Conservation (phyloP, 1,140 invertebrate species). For the Leguminivora glycinivorella region DNA sequence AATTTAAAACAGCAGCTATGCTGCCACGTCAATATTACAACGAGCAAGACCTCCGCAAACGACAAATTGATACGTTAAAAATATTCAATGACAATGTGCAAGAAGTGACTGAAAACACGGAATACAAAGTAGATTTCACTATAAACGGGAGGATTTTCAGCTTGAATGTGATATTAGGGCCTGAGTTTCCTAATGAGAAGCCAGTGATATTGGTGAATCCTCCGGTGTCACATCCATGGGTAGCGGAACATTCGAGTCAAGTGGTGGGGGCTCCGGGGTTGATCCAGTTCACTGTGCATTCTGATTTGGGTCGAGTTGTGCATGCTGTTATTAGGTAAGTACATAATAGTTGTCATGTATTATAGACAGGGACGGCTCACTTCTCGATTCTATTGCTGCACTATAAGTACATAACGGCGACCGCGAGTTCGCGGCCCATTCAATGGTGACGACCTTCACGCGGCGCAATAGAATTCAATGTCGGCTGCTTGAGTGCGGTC, state of each 20-base stretch:
- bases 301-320: conserved; percentile 87
- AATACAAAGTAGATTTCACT: conserved; percentile 85
- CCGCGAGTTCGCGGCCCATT: no score
- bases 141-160: conserved; percentile 82
- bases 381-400: no score
- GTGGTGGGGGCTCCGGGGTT: conserved; percentile 85
- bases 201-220: conserved; percentile 85
- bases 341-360: no score
- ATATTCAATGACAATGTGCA: conserved; percentile 86
- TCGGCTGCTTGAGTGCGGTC: no score
- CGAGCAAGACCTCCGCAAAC: conserved; percentile 75
- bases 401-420: no score
- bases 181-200: conserved; percentile 87
- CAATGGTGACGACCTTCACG: no score
- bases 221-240: conserved; percentile 84
- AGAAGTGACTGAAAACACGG: conserved; percentile 83
- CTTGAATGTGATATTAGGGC: conserved; percentile 82
- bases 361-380: no score
- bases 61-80: conserved; percentile 86
- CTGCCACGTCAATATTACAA: conserved; percentile 59
- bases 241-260: conserved; percentile 81
- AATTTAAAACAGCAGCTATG: conserved; percentile 48
- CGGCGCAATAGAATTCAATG: no score
- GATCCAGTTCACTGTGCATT: conserved; percentile 86
- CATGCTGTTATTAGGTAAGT: conserved; percentile 85